Evolutionary conservation across 2,888 invertebrate genomes (phyloP), one percentile per base, ranked within the genome.

Genomic region (Drosophila birchii): DNA sequence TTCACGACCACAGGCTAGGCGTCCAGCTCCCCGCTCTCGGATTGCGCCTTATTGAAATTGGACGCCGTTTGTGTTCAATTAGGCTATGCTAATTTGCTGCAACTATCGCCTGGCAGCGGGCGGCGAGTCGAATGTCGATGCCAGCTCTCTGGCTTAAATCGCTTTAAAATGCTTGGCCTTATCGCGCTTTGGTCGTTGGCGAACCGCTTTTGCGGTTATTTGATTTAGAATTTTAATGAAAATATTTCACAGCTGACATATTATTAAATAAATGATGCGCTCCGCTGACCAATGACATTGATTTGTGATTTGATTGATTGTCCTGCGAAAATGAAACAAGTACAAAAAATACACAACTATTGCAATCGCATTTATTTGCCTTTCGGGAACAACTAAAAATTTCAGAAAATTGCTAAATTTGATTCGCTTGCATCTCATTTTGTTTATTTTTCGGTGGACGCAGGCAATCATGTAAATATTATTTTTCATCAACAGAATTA

Each of bases 41-140:
- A 59, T 43, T 36, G 75, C 71, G 76, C 73, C 76, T 68, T 70
- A 73, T 79, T 76, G 86, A 89, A 87, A 87, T 87, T 76, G 90
- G 89, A 87, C 74, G 89, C 90, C 86, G 81, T 89, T 90, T 89
- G 90, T 81, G 86, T 87, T 87, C 90, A 87, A 87, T 87, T 87
- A 87, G 89, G 86, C 80, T 76, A 78, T 86, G 78, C 89, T 89
- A 87, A 87, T 87, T 87, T 87, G 86, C 71, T 75, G 73, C 75
- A 78, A 79, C 72, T 57, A 68, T 44, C 63, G 56, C 57, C 47
- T 36, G 45, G 49, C 56, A 36, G 32, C 18, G 18, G 54, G 41
- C 44, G 23, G 41, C 41, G 45, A 39, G 54, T 49, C 39, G 44
- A 14, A 47, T 55, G 43, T 43, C 54, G 36, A 18, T 38, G 43